Base-by-base conservation (phyloP, 2,113 vertebrate genomes). In the Mustela nigripes region DNA sequence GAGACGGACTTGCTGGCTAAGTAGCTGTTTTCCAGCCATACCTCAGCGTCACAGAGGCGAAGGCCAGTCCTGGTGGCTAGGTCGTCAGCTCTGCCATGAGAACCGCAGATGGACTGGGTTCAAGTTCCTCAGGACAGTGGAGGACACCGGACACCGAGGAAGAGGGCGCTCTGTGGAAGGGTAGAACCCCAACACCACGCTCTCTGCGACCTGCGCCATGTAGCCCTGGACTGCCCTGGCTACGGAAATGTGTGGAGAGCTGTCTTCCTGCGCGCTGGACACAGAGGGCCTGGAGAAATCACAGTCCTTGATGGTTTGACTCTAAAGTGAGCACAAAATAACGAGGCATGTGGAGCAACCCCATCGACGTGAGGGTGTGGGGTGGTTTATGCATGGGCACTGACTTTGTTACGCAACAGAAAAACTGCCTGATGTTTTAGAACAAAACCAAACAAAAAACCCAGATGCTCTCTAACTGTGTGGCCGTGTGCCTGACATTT, bases 351-450 rank as follows among this genome's bases (percentile, higher is more conserved):
- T 63, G 86, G 21, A 69, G 60, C 42, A 95, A 81, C 82, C 79
- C 76, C 74, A 93, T 26, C 81, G 15, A 85, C 86, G 56, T n/a
- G 12, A 24, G 50, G 24, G 84, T 2, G 50, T 60, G 28, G 50
- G 10, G 24, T 96, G 36, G 12, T 95, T 93, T 90, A 50, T 58
- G 24, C 15, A 89, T 5, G 78, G 82, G 53, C 78, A 84, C 19
- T 80, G 33, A 74, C 80, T 93, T 96, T 39, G 53, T 73, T 63
- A 94, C 94, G 53, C 80, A 79, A 74, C 28, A 84, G 92, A 92
- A 95, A 86, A 94, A 48, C 36, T 53, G 73, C 26, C 56, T 36
- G 15, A 96, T 89, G 24, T 95, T 94, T 73, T 36, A 90, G 45
- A 45, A 92, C 73, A 42, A 86, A 48, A 82, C 28, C 19, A 89